phyloP scores from a whole-genome alignment of 1,140 invertebrate genomes.

The Idris sp. region DNA sequence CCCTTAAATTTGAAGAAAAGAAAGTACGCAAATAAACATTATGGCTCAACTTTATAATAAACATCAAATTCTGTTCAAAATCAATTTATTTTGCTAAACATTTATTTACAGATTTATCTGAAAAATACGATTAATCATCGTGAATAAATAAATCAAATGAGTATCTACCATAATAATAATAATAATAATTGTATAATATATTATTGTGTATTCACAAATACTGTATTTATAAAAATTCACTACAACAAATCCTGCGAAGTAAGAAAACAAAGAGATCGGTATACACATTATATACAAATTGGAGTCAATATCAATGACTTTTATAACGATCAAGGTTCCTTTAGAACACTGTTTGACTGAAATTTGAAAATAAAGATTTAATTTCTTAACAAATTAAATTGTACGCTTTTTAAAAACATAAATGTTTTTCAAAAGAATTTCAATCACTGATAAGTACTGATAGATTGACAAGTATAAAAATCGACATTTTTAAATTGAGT shows the following conservation, averaged over 20 bases:
- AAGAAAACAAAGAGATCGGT: conserved; percentile 65
- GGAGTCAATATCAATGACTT: conserved; percentile 58
- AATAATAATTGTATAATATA: conserved; percentile 63
- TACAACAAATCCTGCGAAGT: conserved; percentile 60
- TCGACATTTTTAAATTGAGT: neutral
- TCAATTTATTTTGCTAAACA: conserved; percentile 74
- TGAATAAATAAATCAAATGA: conserved; percentile 64
- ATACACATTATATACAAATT: conserved; percentile 76
- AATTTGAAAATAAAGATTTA: neutral
- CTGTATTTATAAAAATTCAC: conserved; percentile 68
- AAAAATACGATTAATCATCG: conserved; percentile 66
- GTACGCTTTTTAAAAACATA: neutral
- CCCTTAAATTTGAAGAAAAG: too few species aligned
- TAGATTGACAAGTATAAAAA: neutral
- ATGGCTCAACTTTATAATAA: too few species aligned
- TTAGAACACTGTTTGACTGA: conserved; percentile 7
- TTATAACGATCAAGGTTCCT: conserved; percentile 4
- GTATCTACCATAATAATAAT: conserved; percentile 56
- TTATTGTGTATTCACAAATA: conserved; percentile 67
- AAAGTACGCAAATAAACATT: too few species aligned
- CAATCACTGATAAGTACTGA: conserved; percentile 11
- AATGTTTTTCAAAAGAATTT: conserved; percentile 11
- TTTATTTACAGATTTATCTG: conserved; percentile 76
- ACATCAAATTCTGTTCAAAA: conserved; percentile 44
- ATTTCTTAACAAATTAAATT: conserved; percentile 4